A percentile compares a stretch with the other conserved stretches of the same genome.
These are phyloP conservation scores for Watsonalla binaria DNA, from an alignment of 2,888 invertebrate species.

Conservation along the genomic window DNA sequence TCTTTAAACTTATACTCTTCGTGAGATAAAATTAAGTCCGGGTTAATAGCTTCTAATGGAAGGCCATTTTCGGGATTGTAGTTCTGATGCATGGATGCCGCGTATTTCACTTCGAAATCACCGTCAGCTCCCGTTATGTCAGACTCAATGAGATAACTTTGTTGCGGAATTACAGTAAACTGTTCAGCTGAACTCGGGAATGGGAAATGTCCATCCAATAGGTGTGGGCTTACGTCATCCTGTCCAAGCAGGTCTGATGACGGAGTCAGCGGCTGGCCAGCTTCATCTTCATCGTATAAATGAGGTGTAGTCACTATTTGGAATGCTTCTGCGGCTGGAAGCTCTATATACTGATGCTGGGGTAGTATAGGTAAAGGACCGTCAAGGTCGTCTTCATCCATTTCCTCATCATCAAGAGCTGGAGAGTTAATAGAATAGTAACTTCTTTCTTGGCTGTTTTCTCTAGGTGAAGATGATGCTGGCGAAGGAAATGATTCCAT, in stretches of 20 bases:
- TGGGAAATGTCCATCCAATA: slow-evolving; percentile 72
- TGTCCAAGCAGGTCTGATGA: slow-evolving; percentile 68
- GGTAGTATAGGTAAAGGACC: slow-evolving; percentile 67
- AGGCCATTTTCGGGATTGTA: slow-evolving; percentile 41
- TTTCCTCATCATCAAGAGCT: slow-evolving; percentile 64
- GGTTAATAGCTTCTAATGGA: slow-evolving; percentile 48
- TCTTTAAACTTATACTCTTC: slow-evolving; percentile 56
- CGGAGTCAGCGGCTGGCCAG: slow-evolving; percentile 73
- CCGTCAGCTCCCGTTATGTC: slow-evolving; percentile 59
- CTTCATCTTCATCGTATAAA: slow-evolving; percentile 81
- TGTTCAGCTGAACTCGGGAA: slow-evolving; percentile 72
- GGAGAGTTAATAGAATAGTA: slow-evolving; percentile 68
- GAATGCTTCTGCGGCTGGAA: slow-evolving; percentile 80
- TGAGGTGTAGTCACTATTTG: slow-evolving; percentile 79
- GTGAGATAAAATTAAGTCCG: slow-evolving; percentile 50
- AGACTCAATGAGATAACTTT: slow-evolving; percentile 58
- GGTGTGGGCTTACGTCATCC: slow-evolving; percentile 69
- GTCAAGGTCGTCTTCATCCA: slow-evolving; percentile 68
- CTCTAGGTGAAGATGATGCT: slow-evolving; percentile 70
- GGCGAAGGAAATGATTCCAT: slow-evolving; percentile 74
- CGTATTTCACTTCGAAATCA: slow-evolving; percentile 71
- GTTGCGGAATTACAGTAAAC: slow-evolving; percentile 74
- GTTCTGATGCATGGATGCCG: slow-evolving; percentile 52
- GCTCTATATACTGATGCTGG: slow-evolving; percentile 78
- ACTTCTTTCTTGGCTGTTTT: slow-evolving; percentile 75